Base-by-base conservation (phyloP, 2,888 invertebrate species). In the Strigamia crassipes region DNA sequence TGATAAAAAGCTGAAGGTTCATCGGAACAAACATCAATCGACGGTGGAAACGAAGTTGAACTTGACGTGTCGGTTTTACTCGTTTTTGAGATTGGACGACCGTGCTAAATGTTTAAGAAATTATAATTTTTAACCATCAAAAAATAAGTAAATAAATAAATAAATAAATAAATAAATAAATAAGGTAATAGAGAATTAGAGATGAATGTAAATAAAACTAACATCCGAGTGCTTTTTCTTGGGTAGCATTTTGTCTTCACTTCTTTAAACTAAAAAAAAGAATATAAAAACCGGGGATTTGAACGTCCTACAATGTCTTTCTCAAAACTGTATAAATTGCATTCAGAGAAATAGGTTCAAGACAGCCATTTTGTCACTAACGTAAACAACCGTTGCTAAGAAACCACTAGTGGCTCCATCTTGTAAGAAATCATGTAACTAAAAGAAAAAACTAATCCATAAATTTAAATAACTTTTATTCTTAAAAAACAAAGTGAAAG, bases 1-100 rank as follows among this genome's bases (percentile, higher is more conserved):
- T 73, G 73, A 31, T 73, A 73, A 31, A 73, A 73, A 23, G 31
- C 73, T n/a, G 73, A 73, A 0, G 73, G 73, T 31, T 73, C 73
- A 12, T 31, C 73, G 2, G 73, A 31, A 2, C 73, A 31, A 1
- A 31, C 73, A 27, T 73, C 73, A 15, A 73, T 73, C 5, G 31
- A 73, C 2, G 73, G 73, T 15, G 73, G 27, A 15, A 31, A 8
- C n/a, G 73, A 73, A 12, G 12, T n/a, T 27, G 73, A 31, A 31
- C 73, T 73, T 10, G 73, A 61, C 12, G 61, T 61, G 5, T 61
- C 31, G 31, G 31, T 73, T 31, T 15, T 23, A 15, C 73, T 73
- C 12, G 3, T 13, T 31, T 31, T 73, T 10, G 73, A 31, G 3
- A 31, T 2, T 27, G n/a, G 13, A 27, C 10, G 23, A 9, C 2